Conservation (phyloP, 2,113 vertebrate genomes). For the Nipponia nippon region DNA sequence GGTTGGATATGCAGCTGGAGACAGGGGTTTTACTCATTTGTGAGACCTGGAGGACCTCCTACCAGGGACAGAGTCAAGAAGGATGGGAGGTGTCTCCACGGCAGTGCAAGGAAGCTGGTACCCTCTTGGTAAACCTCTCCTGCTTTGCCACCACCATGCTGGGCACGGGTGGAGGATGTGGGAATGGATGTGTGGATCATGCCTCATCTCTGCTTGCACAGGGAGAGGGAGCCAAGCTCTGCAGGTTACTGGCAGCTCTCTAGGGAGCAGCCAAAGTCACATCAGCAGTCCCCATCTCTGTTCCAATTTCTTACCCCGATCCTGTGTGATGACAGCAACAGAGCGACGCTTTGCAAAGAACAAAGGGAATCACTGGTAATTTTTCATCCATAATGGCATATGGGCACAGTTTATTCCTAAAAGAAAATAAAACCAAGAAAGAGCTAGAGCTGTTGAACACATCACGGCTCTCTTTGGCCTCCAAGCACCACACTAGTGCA, state of each 20-base stretch:
- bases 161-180: neutral
- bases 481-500: neutral
- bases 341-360: neutral
- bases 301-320: neutral
- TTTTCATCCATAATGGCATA: neutral
- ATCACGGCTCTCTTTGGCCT: neutral
- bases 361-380: neutral
- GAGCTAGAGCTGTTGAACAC: neutral
- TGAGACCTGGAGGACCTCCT: neutral
- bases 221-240: neutral
- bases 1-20: neutral
- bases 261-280: neutral
- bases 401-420: neutral
- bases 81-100: neutral
- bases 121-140: neutral
- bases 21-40: neutral
- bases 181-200: neutral
- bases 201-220: neutral
- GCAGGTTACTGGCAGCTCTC: neutral
- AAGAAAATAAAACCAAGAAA: neutral
- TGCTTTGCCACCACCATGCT: neutral
- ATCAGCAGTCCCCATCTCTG: rapidly evolving
- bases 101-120: neutral
- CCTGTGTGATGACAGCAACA: neutral
- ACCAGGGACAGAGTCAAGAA: neutral